Conservation (phyloP, 1,140 invertebrate genomes). For the Oedothorax gibbosus region DNA sequence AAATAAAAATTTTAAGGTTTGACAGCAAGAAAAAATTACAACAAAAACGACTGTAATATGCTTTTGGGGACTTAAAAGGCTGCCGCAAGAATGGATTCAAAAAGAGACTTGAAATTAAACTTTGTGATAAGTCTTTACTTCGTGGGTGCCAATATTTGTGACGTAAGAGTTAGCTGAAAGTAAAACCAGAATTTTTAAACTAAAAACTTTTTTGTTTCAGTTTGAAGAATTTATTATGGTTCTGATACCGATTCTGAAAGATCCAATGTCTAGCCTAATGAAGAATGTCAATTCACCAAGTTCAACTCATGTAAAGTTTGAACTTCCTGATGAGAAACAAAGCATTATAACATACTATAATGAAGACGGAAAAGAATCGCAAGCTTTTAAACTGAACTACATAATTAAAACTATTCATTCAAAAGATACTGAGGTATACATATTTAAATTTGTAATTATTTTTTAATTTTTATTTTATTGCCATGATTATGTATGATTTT, state of each 20-base stretch:
- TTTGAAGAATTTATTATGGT: constrained; percentile 20
- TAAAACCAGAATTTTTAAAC: too few species aligned
- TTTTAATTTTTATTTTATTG: neutral
- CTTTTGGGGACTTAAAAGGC: too few species aligned
- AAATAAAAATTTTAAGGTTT: too few species aligned
- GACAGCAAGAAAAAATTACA: too few species aligned
- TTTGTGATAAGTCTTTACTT: too few species aligned
- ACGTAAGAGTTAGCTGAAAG: too few species aligned
- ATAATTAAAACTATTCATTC: neutral
- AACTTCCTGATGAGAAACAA: constrained; percentile 23
- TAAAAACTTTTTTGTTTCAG: neutral
- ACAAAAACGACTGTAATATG: too few species aligned
- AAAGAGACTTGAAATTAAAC: too few species aligned
- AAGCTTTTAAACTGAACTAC: constrained; percentile 4
- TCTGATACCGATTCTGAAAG: constrained; percentile 38
- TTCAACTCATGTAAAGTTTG: constrained; percentile 16
- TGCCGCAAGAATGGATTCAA: too few species aligned
- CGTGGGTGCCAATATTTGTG: too few species aligned
- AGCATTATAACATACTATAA: constrained; percentile 24
- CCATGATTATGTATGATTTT: neutral
- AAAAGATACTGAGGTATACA: constrained; percentile 11
- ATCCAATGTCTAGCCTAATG: neutral
- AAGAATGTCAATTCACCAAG: neutral
- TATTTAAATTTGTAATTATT: neutral
- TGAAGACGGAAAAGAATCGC: neutral